These are phyloP conservation scores for Leptogaster cylindrica DNA, from an alignment of 2,888 invertebrate genomes.

Conservation along the genomic window DNA sequence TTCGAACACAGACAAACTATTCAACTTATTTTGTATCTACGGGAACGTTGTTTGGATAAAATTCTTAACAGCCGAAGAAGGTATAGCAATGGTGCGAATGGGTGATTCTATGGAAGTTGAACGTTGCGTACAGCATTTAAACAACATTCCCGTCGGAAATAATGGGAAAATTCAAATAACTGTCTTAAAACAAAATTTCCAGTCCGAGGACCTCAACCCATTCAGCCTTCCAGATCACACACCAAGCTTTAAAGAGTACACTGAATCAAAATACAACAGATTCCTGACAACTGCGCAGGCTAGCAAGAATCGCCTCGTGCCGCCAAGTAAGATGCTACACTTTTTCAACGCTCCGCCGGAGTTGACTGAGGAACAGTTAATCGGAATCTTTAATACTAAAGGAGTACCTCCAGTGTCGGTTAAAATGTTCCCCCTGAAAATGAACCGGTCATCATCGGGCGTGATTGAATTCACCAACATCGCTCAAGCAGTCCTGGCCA, in stretches of 20 bases:
- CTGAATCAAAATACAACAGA: slow-evolving; percentile 95
- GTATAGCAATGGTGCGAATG: slow-evolving; percentile 99
- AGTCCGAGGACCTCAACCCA: slow-evolving; percentile 95
- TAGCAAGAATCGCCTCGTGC: slow-evolving; percentile 96
- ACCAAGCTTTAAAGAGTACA: slow-evolving; percentile 97
- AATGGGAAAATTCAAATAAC: no score
- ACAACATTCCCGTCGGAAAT: no score
- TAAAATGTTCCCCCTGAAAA: slow-evolving; percentile 91
- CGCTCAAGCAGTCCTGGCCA: no score
- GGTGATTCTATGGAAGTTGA: slow-evolving; percentile 94
- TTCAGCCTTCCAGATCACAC: slow-evolving; percentile 94
- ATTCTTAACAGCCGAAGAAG: slow-evolving; percentile 97
- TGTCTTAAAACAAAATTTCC: slow-evolving; percentile 93
- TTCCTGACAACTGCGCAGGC: slow-evolving; percentile 96
- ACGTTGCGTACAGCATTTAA: no score
- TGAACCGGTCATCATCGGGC: slow-evolving; percentile 87
- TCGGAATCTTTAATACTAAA: slow-evolving; percentile 88
- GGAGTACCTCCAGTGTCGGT: slow-evolving; percentile 84
- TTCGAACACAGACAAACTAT: slow-evolving; percentile 93
- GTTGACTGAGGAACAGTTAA: no score
- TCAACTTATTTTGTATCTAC: slow-evolving; percentile 98
- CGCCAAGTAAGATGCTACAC: slow-evolving; percentile 95
- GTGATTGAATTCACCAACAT: slow-evolving; percentile 94
- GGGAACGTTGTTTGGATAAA: slow-evolving; percentile 98
- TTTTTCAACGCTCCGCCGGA: slow-evolving; percentile 99